A percentile compares a stretch with the other conserved stretches of the same genome.
Conservation (phyloP, 2,888 invertebrate genomes). For the Mactromeris polynyma region DNA sequence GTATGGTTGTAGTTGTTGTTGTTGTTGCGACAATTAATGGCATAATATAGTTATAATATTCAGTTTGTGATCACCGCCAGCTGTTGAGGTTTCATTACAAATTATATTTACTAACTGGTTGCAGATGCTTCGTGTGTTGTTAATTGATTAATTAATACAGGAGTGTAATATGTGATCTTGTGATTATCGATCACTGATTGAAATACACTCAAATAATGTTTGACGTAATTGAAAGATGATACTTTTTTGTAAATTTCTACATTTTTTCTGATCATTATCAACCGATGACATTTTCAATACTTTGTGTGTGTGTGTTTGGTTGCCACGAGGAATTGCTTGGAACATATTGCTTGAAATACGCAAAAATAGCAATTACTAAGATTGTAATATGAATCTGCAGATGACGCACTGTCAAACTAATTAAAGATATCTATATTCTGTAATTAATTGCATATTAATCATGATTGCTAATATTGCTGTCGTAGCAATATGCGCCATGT, state of each 20-base stretch:
- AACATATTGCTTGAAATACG: background rate
- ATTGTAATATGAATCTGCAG: background rate
- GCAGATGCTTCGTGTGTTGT: background rate
- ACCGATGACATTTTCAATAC: background rate
- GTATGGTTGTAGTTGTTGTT: too few relatives aligned
- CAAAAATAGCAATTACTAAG: background rate
- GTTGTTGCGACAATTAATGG: too few relatives aligned
- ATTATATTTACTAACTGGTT: background rate
- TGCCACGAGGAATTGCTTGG: background rate
- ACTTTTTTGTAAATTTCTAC: background rate
- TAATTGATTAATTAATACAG: background rate
- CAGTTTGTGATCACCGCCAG: background rate
- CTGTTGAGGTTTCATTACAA: slow-evolving; percentile 2
- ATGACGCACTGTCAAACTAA: background rate
- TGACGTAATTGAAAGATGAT: slow-evolving; percentile 5
- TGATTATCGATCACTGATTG: background rate
- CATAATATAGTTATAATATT: too few relatives aligned
- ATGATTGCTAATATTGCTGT: background rate
- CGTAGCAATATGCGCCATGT: background rate
- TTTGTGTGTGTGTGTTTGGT: background rate
- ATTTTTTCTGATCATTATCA: background rate
- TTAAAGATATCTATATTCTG: background rate
- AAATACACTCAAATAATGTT: background rate
- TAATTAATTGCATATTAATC: background rate
- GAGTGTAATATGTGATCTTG: background rate